Evolutionary conservation across 2,888 invertebrate genomes (phyloP), one percentile per base, ranked within the genome.

Genomic region (Drosophila dives): DNA sequence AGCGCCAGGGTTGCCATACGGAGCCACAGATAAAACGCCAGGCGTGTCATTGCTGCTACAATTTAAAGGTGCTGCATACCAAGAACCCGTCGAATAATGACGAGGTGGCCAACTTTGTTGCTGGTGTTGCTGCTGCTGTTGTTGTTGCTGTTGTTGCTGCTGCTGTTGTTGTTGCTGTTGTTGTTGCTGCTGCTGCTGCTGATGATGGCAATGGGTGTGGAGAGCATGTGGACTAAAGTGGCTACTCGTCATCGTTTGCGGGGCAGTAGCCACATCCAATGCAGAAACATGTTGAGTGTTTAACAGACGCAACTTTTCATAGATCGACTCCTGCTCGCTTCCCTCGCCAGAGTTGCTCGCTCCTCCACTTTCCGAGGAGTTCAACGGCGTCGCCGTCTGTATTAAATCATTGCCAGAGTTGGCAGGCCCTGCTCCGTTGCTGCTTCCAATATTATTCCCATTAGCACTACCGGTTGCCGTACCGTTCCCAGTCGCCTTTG

Each of bases 1-100:
- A 10, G 58, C 20, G 6, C 26, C 42, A 3, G 64, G 38, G 17
- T 38, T 64, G 1, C 58, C 59, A 40, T 71, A 80, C 15, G 63
- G 60, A 15, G 64, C 4, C 2, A 59, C 40, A 4, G 72, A 64
- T 11, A 70, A 38, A 10, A 68, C 45, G 7, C 54, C 63, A 1
- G 69, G 12, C 38, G 67, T 54, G 4, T 88, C 83, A 38, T 26
- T 38, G n/a, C 45, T 45, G 33, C 69, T 75, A n/a, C 87, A 80
- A 59, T 86, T 91, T 7, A 92, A 34, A 4, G 93, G 91, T 29
- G 92, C 83, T 29, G 93, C 79, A 72, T 93, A 93, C 93, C 93
- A 93, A 4, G 93, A 84, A 5, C 77, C 80, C 1, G 91, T 74
- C 1, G 92, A 83, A 40, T 92, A 91, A 34, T 90, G 86, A 0